Evolutionary conservation across 2,113 vertebrate species (phyloP), one percentile per base, ranked within the genome.

Genomic region (Pseudorhombus dupliciocellatus): DNA sequence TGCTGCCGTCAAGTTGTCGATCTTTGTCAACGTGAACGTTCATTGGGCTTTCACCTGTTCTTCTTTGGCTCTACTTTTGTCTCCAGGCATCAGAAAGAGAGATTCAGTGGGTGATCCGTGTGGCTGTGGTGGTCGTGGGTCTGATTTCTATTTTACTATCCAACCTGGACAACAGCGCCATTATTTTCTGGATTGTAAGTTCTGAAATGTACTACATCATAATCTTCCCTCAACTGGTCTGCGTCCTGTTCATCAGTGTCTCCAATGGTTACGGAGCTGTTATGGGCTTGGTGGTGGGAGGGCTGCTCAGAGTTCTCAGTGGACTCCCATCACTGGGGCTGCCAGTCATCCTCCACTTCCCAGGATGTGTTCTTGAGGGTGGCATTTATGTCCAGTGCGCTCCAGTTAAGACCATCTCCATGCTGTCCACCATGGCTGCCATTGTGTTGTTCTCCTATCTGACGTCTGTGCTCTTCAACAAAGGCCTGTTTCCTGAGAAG

Each of bases 91-190:
- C 55, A n/a, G 26, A 58, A 2, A 58, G 9, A 58, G 55, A 58
- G 55, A 58, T 58, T 34, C 55, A 34, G 55, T 58, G 55, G 55
- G 55, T 58, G 16, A 58, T 58, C 55, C 28, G 55, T 11, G 28
- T 4, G n/a, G 28, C 30, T 31, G 55, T 58, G 16, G 0, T 58
- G 30, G 55, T 34, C 5, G 20, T 58, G 28, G 55, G 55, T 21
- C 3, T 58, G 55, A n/a, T 34, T 34, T 28, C 28, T 14, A 21
- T 18, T 11, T 58, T 20, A 21, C 26, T 58, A 7, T 5, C 18
- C 20, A n/a, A 2, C 18, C 18, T 0, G 26, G 18, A n/a, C 5
- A 58, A 34, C 30, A 58, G 30, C n/a, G 21, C 6, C 28, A 8
- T 58, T 5, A 0, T 34, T 9, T 58, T 58, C 26, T n/a, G 7